These are phyloP conservation scores for Hemicentrotus pulcherrimus DNA, from an alignment of 35 echinoderm and acorn worm species.

Conservation along the genomic window DNA sequence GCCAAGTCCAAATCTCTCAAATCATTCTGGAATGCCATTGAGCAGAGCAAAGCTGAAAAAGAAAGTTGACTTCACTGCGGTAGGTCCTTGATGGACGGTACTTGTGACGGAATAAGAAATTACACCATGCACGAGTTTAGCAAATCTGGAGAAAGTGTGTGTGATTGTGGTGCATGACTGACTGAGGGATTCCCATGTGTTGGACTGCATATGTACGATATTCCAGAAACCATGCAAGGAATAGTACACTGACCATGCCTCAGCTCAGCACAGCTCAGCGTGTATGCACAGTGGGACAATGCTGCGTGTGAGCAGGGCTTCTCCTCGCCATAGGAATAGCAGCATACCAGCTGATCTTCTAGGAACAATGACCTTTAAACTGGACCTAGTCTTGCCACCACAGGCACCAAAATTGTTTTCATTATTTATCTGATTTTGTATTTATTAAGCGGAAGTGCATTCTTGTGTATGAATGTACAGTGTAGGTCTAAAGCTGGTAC, in stretches of 20 bases:
- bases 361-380: neutral
- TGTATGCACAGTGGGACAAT: neutral
- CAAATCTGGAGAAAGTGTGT: neutral
- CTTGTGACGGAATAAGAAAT: slow-evolving; percentile 6
- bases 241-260: neutral
- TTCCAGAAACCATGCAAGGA: neutral
- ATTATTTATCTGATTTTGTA: too few relatives aligned
- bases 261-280: neutral
- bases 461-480: too few relatives aligned
- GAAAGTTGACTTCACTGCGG: neutral
- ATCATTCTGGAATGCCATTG: neutral
- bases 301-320: neutral
- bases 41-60: neutral
- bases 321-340: neutral
- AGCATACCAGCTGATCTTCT: neutral
- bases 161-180: neutral
- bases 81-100: neutral
- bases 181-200: neutral
- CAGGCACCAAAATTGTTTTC: neutral
- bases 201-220: neutral
- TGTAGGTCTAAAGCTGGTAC: too few relatives aligned
- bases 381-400: neutral
- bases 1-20: neutral
- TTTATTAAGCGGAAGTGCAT: too few relatives aligned
- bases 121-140: neutral